Base-by-base conservation (phyloP, 2,797 vertebrate genomes). In the Sciaenops ocellatus region DNA sequence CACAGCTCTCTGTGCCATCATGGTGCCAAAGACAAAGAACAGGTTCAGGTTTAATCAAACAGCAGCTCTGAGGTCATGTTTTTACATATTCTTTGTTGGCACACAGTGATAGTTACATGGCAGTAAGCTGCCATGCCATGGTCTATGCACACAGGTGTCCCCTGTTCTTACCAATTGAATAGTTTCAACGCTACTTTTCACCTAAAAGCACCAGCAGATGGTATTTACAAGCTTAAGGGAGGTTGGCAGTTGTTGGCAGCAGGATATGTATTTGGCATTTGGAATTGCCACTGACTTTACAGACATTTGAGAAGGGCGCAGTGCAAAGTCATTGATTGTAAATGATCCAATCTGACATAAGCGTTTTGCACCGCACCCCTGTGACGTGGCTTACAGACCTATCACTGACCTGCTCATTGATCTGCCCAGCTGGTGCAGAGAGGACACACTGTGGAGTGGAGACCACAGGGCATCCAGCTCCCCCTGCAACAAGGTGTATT, bases 381-480 rank as follows among this genome's bases (percentile, higher is more conserved):
- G 69, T 87, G 85, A 89, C 67, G 69, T 59, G 54, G 62, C 78
- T 88, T 77, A 78, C 69, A 67, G 77, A 85, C 82, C 93, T 91
- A 86, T 78, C 88, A 96, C 96, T 96, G 90, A 96, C 95, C 96
- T 96, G 95, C 95, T 94, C 93, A 95, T 95, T 93, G 94, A 96
- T 94, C 96, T 96, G 95, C 95, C 94, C 91, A 96, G 93, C 90
- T 95, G 96, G 82, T 96, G 94, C 88, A 96, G 94, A 84, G 95
- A 95, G 88, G 94, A 89, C 89, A 94, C 91, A 87, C 95, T 96
- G 93, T 94, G 96, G 90, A 96, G 91, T n/a, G 96, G 95, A 86
- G 96, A 96, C 96, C 96, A 96, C 92, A 96, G 91, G 75, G 94
- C 93, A 78, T 96, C 95, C 91, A 96, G 93, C 90, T 96, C 95